Percentiles rank a stretch among this genome's conserved stretches.
Evolutionary conservation across 2,797 vertebrate species (phyloP).

Genomic region (Picus viridis): DNA sequence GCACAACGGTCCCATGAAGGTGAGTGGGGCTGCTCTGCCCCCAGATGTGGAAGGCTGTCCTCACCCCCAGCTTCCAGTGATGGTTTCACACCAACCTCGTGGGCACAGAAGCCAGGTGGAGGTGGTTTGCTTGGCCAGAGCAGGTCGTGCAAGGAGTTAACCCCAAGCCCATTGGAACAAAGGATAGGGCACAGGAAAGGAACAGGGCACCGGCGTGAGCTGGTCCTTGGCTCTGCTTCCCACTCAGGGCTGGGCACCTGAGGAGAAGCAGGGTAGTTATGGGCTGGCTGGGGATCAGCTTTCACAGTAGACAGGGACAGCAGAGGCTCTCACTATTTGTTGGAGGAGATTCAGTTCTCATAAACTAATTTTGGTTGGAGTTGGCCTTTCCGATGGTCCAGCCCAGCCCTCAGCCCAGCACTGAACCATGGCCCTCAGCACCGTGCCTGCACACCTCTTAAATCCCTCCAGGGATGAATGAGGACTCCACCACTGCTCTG

Average conservation of each 20-base stretch:
- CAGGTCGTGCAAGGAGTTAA: not conserved
- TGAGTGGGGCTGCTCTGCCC: not conserved
- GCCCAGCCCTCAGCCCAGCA: too few species aligned
- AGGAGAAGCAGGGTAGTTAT: not conserved
- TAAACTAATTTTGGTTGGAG: too few species aligned
- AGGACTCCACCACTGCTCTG: too few species aligned
- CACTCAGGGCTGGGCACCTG: not conserved
- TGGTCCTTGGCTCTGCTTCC: not conserved
- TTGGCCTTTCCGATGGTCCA: too few species aligned
- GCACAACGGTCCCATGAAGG: fast-evolving
- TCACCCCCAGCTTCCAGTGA: not conserved
- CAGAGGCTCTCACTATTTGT: not conserved
- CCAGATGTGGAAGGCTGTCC: fast-evolving
- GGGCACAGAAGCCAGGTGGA: not conserved
- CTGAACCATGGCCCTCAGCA: too few species aligned
- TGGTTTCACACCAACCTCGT: not conserved
- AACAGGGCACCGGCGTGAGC: not conserved
- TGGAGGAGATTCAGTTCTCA: not conserved
- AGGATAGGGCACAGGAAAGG: not conserved
- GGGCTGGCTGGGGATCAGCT: not conserved
- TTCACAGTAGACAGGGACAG: not conserved
- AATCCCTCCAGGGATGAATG: too few species aligned
- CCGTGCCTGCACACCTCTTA: too few species aligned
- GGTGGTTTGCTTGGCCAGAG: not conserved
- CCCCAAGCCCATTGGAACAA: not conserved